Evolutionary conservation across 2,797 vertebrate species (phyloP).

Genomic region (Artibeus jamaicensis): DNA sequence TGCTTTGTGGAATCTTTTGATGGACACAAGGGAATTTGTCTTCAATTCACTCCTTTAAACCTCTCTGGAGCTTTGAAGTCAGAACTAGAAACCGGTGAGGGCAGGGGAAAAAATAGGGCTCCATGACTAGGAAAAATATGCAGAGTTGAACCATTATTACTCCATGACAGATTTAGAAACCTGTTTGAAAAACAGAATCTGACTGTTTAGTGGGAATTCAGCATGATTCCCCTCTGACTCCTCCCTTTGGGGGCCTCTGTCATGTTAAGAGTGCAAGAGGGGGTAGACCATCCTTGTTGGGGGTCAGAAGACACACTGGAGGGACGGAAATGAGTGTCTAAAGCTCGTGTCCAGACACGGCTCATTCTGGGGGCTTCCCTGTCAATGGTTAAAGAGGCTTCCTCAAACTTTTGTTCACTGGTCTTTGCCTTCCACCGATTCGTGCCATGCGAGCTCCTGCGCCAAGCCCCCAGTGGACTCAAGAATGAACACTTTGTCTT

Average conservation of each 20-base stretch:
- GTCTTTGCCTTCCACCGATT: background rate
- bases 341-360: background rate
- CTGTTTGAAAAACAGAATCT: background rate
- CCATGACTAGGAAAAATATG: background rate
- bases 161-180: background rate
- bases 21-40: background rate
- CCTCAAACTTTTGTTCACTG: background rate
- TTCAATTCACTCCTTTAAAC: background rate
- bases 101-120: background rate
- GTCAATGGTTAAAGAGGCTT: background rate
- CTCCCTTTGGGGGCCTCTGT: background rate
- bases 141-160: background rate
- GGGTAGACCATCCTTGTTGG: background rate
- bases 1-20: background rate
- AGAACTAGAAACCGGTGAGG: background rate
- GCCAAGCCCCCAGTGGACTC: background rate
- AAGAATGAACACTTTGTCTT: background rate
- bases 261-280: background rate
- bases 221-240: background rate
- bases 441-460: background rate
- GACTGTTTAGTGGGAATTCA: background rate
- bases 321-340: fast-evolving
- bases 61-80: constrained; percentile 6
- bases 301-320: background rate
- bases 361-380: background rate